These are phyloP conservation scores for Neodiprion fabricii DNA, from an alignment of 1,140 invertebrate species.

Conservation along the genomic window DNA sequence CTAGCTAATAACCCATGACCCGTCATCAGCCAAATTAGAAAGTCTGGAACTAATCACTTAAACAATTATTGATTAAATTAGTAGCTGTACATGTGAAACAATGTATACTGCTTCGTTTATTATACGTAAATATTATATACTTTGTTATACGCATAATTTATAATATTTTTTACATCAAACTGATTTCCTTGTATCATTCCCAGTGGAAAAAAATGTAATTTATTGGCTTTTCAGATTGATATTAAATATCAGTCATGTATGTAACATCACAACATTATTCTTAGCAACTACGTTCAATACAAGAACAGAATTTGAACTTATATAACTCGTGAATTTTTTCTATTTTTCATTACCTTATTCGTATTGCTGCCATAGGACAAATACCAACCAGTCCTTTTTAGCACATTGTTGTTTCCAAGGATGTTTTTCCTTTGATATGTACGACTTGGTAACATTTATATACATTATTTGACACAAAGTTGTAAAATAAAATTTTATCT, in stretches of 20 bases:
- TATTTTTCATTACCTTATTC: neutral
- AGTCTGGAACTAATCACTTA: neutral
- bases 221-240: neutral
- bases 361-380: neutral
- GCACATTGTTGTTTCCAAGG: too few relatives aligned
- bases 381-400: too few relatives aligned
- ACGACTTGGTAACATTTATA: too few relatives aligned
- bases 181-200: neutral
- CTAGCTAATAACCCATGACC: too few relatives aligned
- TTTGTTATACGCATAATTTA: constrained; percentile 6
- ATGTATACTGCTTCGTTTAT: neutral
- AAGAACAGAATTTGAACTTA: neutral
- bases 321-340: neutral
- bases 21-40: neutral
- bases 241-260: neutral
- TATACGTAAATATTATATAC: neutral
- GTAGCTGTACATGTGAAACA: neutral
- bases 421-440: too few relatives aligned
- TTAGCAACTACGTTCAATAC: neutral
- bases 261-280: neutral
- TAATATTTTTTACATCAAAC: neutral
- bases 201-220: neutral
- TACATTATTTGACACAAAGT: too few relatives aligned
- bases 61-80: neutral
- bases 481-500: too few relatives aligned